phyloP scores from a whole-genome alignment of 2,888 invertebrate genomes.

The Philaethria dido region DNA sequence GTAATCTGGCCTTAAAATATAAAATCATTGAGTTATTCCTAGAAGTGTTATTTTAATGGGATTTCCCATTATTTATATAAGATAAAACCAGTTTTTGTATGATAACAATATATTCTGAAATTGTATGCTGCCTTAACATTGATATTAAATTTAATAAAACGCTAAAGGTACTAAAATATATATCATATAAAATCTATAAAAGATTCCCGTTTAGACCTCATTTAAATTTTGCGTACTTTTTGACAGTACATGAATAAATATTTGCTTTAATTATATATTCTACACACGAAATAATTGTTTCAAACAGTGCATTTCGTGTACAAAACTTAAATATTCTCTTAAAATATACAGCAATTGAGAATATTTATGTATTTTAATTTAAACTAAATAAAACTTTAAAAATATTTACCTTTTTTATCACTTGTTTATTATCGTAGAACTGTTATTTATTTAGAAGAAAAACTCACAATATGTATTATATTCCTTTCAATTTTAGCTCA shows the following conservation, averaged over 20 bases:
- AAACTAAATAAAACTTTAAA: neutral
- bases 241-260: neutral
- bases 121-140: neutral
- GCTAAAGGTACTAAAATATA: neutral
- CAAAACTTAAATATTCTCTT: neutral
- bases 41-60: neutral
- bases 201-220: neutral
- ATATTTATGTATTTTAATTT: neutral
- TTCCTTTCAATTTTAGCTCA: neutral
- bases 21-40: neutral
- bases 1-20: neutral
- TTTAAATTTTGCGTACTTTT: no score
- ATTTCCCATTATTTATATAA: constrained; percentile 2
- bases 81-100: constrained; percentile 2
- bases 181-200: neutral
- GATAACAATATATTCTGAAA: neutral
- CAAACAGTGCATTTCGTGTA: neutral
- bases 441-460: neutral
- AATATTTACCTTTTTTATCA: neutral
- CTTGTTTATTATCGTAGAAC: neutral
- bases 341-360: neutral
- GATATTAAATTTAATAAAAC: neutral
- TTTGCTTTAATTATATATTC: constrained; percentile 8
- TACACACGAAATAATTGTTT: neutral
- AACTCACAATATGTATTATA: neutral